These are phyloP conservation scores for Leptopilina clavipes DNA, from an alignment of 1,140 invertebrate genomes.

Conservation along the genomic window DNA sequence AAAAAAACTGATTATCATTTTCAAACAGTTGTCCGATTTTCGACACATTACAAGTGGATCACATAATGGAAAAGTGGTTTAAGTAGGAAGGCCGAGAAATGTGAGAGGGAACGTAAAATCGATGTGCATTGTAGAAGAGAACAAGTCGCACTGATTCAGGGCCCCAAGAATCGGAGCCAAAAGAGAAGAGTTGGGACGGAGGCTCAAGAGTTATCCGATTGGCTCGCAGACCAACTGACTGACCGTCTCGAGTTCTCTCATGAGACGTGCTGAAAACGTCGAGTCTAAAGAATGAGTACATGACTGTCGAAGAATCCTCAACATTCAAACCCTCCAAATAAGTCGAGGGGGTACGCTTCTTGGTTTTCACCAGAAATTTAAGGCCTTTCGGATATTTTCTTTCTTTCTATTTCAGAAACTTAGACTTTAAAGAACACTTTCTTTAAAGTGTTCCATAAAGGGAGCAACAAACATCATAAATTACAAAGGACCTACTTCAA, in stretches of 20 bases:
- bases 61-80: neutral
- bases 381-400: neutral
- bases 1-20: neutral
- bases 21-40: too few relatives aligned
- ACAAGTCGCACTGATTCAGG: conserved; percentile 25
- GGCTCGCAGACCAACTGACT: conserved; percentile 17
- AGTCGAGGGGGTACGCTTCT: neutral
- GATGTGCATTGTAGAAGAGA: neutral
- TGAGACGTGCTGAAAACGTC: conserved; percentile 6
- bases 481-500: neutral
- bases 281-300: conserved; percentile 2
- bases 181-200: conserved; percentile 20
- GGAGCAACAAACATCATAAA: neutral
- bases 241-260: conserved; percentile 23
- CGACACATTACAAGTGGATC: too few relatives aligned
- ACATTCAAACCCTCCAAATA: conserved; percentile 24
- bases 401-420: neutral
- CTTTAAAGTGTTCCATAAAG: too few relatives aligned
- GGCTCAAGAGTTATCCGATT: neutral
- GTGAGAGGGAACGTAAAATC: neutral
- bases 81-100: neutral
- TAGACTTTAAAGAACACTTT: neutral
- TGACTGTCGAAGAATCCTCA: conserved; percentile 21
- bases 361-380: neutral
- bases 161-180: neutral